Conservation (phyloP, 2,113 vertebrate species). For the Chaetura pelagica region DNA sequence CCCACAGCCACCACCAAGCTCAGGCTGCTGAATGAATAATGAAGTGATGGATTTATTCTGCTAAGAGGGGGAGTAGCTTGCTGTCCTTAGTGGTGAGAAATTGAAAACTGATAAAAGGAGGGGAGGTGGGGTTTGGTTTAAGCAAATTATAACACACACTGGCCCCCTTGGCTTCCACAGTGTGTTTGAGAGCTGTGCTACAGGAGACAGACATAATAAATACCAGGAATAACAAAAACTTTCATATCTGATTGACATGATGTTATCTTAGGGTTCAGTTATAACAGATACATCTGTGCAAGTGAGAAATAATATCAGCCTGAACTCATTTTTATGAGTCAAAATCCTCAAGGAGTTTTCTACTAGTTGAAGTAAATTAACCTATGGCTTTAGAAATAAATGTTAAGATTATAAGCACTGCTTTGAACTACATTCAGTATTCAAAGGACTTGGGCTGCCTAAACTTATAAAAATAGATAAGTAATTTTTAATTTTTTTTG, state of each 20-base stretch:
- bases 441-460: background rate
- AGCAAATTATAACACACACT: background rate
- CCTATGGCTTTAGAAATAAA: background rate
- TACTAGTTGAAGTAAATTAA: background rate
- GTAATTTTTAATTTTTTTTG: background rate
- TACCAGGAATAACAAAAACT: background rate
- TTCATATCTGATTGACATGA: background rate
- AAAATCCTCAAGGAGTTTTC: background rate
- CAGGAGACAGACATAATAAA: background rate
- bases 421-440: background rate
- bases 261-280: background rate
- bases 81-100: fast-evolving
- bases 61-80: background rate
- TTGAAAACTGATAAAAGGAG: background rate
- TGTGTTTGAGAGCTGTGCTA: background rate
- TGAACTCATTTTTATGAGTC: background rate
- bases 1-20: background rate
- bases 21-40: slow-evolving; percentile 9
- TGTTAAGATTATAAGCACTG: background rate
- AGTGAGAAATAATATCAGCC: background rate
- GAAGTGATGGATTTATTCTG: background rate
- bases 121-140: background rate
- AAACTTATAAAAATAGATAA: background rate
- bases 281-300: background rate
- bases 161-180: background rate